Conservation (phyloP, 2,888 invertebrate species). For the Smittia aterrima region DNA sequence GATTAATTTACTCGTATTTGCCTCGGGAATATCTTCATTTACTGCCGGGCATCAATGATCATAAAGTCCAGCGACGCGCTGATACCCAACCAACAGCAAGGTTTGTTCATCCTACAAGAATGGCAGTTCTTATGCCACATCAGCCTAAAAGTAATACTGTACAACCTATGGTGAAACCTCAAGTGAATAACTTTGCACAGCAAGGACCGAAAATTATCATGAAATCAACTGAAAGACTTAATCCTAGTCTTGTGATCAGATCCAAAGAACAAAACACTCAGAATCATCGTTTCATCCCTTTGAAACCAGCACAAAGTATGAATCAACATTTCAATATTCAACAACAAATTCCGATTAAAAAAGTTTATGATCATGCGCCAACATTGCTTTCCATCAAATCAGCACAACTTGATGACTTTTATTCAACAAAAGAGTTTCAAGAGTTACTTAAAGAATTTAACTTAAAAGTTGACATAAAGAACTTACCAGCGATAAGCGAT, state of each 20-base stretch:
- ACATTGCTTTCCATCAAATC: neutral
- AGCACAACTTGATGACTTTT: constrained; percentile 5
- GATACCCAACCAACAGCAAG: neutral
- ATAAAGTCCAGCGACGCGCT: neutral
- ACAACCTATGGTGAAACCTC: neutral
- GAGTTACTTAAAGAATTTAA: constrained; percentile 22
- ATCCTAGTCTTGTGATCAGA: neutral
- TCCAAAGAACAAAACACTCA: constrained; percentile 4
- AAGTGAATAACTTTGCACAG: neutral
- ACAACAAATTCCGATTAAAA: constrained; percentile 22
- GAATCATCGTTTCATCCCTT: neutral
- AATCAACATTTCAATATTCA: neutral
- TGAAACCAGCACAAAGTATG: neutral
- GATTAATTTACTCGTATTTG: neutral
- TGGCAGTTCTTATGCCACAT: neutral
- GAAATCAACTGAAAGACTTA: neutral
- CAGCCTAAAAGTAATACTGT: neutral
- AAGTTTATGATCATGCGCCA: neutral
- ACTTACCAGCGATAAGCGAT: constrained; percentile 13
- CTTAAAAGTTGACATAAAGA: constrained; percentile 16
- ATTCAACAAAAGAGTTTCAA: constrained; percentile 18
- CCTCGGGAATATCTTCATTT: constrained; percentile 6
- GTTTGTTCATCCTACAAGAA: constrained; percentile 20
- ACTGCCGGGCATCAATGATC: neutral
- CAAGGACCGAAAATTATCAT: constrained; percentile 21